These are phyloP conservation scores for Sternarchorhynchus goeldii DNA, from an alignment of 2,797 vertebrate species.

Conservation along the genomic window DNA sequence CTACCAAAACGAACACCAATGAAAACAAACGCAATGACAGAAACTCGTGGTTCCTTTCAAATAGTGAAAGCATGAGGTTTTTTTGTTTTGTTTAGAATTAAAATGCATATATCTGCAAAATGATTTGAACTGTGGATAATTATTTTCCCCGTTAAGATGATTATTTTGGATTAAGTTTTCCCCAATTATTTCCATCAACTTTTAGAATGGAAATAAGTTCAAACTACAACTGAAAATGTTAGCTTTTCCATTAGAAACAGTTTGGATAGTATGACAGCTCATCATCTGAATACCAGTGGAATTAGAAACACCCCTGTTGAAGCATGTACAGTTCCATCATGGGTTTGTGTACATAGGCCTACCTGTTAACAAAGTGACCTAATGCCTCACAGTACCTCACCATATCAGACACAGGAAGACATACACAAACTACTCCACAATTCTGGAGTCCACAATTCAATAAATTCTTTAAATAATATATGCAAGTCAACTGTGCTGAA, in stretches of 20 bases:
- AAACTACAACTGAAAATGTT: neutral
- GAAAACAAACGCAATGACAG: conserved; percentile 1
- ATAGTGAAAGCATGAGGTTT: neutral
- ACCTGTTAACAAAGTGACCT: neutral
- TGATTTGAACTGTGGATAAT: neutral
- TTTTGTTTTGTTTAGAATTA: neutral
- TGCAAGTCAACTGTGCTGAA: neutral
- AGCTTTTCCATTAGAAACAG: conserved; percentile 1
- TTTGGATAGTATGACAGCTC: neutral
- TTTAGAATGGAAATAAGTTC: neutral
- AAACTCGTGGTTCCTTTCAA: neutral
- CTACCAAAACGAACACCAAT: too few relatives aligned
- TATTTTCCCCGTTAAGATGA: neutral
- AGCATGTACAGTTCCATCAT: neutral
- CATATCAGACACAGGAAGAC: neutral
- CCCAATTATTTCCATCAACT: neutral
- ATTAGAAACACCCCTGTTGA: neutral
- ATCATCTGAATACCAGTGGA: neutral
- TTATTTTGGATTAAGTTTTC: too few relatives aligned
- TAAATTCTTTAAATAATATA: conserved; percentile 14
- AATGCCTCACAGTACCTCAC: conserved; percentile 1
- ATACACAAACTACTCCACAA: neutral
- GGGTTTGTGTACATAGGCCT: neutral
- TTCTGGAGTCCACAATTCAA: conserved; percentile 9
- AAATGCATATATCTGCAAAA: neutral